Base-by-base conservation (phyloP, 2,888 invertebrate genomes). In the Neoaliturus tenellus region DNA sequence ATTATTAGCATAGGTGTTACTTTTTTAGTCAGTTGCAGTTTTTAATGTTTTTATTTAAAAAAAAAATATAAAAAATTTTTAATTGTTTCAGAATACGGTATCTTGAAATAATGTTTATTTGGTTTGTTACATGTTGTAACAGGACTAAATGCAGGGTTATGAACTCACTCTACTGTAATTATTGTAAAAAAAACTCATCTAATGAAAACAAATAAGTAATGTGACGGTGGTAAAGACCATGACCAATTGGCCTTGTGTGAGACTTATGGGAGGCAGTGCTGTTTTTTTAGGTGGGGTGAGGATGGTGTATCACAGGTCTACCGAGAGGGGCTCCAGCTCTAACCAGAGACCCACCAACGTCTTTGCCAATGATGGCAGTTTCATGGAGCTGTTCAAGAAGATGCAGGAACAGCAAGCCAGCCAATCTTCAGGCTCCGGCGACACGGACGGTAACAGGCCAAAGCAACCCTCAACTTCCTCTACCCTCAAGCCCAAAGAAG, bases 361-460 rank as follows among this genome's bases (percentile, higher is more conserved):
- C 0, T 96, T 96, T 88, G 96, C 96, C 89, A 98, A 98, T 90
- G 98, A 98, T 89, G 98, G 98, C 2, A 96, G 96, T 86, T 98
- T 98, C 89, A 92, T 98, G 89, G 97, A 97, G 90, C 95, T 97
- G 93, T 98, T 98, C 88, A 97, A 97, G 90, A 96, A 96, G 90
- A 95, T 97, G 96, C 96, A 96, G 88, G 95, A 95, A 86, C 90
- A 71, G 20, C 82, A 73, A 55, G 39, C 1, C 55, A 25, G 23
- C 4, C 23, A 23, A 4, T 55, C 55, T 33, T 69, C 69, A 25
- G 23, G 23, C 31, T 48, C 55, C n/a, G 35, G 31, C n/a, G 78
- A 17, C n/a, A 23, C 75, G 25, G 75, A 75, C 75, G 78, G 78
- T 78, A 78, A 78, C 78, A 75, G 28, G 48, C 44, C 1, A 39